Percentiles rank a stretch among this genome's conserved stretches.
phyloP scores from a whole-genome alignment of 1,140 invertebrate species.

The Capitella teleta region DNA sequence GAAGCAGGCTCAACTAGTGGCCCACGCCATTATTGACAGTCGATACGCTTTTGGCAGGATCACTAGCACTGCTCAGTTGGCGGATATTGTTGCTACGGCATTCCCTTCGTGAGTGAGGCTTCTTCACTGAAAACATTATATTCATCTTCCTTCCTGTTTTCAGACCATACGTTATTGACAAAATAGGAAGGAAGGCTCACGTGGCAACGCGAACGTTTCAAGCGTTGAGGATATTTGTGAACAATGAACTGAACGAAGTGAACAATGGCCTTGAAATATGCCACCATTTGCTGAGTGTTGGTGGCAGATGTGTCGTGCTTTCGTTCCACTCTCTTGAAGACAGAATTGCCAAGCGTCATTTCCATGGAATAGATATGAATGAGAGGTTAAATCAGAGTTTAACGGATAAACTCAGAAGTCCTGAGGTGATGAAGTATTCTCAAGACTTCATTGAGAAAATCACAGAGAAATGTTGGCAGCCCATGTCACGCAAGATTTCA shows the following conservation, averaged over 20 bases:
- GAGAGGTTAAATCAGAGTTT: background rate
- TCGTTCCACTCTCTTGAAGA: slow-evolving; percentile 91
- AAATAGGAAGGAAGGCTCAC: slow-evolving; percentile 62
- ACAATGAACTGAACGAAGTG: slow-evolving; percentile 93
- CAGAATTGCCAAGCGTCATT: slow-evolving; percentile 82
- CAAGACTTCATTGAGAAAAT: background rate
- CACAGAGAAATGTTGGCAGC: background rate
- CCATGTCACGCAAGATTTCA: background rate
- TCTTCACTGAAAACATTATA: too few species aligned
- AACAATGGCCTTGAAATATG: slow-evolving; percentile 77
- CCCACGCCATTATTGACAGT: slow-evolving; percentile 75
- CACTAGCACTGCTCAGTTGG: slow-evolving; percentile 70
- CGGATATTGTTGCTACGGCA: slow-evolving; percentile 60
- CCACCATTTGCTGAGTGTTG: slow-evolving; percentile 55
- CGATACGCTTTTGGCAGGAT: slow-evolving; percentile 68
- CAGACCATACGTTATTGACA: slow-evolving; percentile 50
- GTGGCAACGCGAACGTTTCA: slow-evolving; percentile 86
- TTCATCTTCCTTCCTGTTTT: too few species aligned
- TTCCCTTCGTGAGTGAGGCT: slow-evolving; percentile 33
- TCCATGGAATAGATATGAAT: slow-evolving; percentile 34
- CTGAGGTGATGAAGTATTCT: background rate
- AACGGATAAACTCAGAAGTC: background rate
- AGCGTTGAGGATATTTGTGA: slow-evolving; percentile 88
- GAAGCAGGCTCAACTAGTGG: slow-evolving; percentile 72
- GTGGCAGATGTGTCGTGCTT: slow-evolving; percentile 69